Evolutionary conservation across 1,140 invertebrate species (phyloP), one percentile per base, ranked within the genome.

Genomic region (Anastatus disparis): DNA sequence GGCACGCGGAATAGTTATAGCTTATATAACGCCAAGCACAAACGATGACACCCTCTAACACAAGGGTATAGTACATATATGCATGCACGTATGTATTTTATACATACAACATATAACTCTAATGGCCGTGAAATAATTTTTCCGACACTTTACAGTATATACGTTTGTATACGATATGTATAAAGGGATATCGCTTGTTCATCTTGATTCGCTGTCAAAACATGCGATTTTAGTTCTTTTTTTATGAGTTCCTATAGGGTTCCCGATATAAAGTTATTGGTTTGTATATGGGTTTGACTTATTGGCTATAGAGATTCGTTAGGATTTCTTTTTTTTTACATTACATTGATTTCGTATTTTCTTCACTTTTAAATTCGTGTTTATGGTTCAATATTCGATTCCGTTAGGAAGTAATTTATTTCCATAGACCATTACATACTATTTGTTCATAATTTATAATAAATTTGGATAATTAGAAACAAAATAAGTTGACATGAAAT

Each of bases 11-110:
- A 78, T 74, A 71, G 65, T 67, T 73, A 76, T 81, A 75, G 78
- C 76, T 75, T 79, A 82, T 79, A 81, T n/a, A n/a, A n/a, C n/a
- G 81, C 82, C 82, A 80, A 78, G 64, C n/a, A n/a, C n/a, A n/a
- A n/a, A n/a, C 58, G 67, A 71, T 68, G 67, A 70, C 68, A 35
- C 63, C 61, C 69, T 63, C 6, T 38, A n/a, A n/a, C n/a, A n/a
- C n/a, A n/a, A n/a, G n/a, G n/a, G n/a, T n/a, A n/a, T n/a, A n/a
- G n/a, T n/a, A n/a, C n/a, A n/a, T n/a, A n/a, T n/a, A n/a, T n/a
- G n/a, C n/a, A n/a, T n/a, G n/a, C n/a, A n/a, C n/a, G n/a, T n/a
- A n/a, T n/a, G 15, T 52, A 50, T 17, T 20, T 10, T 24, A 13
- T 22, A 15, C 42, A 1, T 22, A 20, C 59, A 17, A n/a, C 46